phyloP scores from a whole-genome alignment of 2,113 vertebrate genomes.

The Malurus cyaneus region DNA sequence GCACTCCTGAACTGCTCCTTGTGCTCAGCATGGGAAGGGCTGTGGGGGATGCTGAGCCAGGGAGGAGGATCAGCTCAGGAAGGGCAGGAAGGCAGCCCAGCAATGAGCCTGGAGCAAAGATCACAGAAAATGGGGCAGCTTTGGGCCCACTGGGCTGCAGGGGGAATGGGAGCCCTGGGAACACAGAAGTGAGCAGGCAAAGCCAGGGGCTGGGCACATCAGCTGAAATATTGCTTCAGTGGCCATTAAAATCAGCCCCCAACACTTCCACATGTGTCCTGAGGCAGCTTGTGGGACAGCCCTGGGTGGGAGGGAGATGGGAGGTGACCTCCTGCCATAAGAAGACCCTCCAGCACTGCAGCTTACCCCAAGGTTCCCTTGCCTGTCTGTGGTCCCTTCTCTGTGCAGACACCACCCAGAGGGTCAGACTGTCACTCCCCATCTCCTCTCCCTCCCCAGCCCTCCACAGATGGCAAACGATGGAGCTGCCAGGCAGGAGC shows the following conservation, averaged over 20 bases:
- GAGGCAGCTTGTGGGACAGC: not conserved
- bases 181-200: not conserved
- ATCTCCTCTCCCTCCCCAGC: not conserved
- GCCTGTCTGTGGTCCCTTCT: not conserved
- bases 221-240: not conserved
- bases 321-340: not conserved
- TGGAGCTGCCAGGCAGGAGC: not conserved
- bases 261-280: not conserved
- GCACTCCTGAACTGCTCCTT: not conserved
- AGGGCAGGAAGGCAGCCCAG: not conserved
- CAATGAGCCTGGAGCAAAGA: not conserved
- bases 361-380: not conserved
- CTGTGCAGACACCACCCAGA: not conserved
- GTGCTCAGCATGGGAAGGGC: not conserved
- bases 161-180: not conserved
- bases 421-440: not conserved
- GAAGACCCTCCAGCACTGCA: not conserved
- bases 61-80: not conserved
- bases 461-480: not conserved
- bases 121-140: rapidly evolving
- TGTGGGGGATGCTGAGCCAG: rapidly evolving
- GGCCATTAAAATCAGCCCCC: not conserved
- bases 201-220: not conserved
- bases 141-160: not conserved
- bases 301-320: not conserved